Base-by-base conservation (phyloP, 2,797 vertebrate species). In the Mormyrus hasselquistii region DNA sequence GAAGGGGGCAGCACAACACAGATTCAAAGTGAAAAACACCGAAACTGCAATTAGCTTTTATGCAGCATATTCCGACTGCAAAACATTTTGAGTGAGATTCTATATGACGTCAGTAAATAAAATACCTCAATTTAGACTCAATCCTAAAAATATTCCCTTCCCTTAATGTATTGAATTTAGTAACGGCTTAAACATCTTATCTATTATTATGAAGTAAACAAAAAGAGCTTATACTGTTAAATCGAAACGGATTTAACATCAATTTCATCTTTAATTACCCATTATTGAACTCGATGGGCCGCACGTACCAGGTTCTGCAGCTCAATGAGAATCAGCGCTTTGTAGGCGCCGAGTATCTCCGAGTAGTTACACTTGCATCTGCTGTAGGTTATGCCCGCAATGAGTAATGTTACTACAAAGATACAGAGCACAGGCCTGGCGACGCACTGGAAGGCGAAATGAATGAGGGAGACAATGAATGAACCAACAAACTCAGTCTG, bases 291-390 rank as follows among this genome's bases (percentile, higher is more conserved):
- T 47, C 79, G 47, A 52, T 85, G 9, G 44, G 47, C 6, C 4
- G 2, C 82, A 90, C 92, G 53, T 94, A 96, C 96, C 95, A 96
- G 93, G 90, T 92, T 94, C 87, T 94, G 93, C 69, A 96, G 93
- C 90, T 96, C 94, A 47, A 94, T 92, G 25, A 93, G 89, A 92
- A 95, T 92, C 55, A 96, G 86, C 49, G 91, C 92, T 90, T 91
- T 94, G 93, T 96, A 96, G 89, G 93, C 92, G 88, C 50, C 91
- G 91, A 96, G 91, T 89, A 96, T 95, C 84, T 94, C 93, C 87
- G 90, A 91, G 88, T 95, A 95, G 92, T 96, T 93, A 89, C 95
- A 96, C 89, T 88, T 90, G 83, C 92, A 92, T 92, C 94, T 95
- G 62, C 92, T 92, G 85, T 87, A 91, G 59, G 93, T 92, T 89